Evolutionary conservation across 2,797 vertebrate species (phyloP).

Genomic region (Macropodus opercularis): DNA sequence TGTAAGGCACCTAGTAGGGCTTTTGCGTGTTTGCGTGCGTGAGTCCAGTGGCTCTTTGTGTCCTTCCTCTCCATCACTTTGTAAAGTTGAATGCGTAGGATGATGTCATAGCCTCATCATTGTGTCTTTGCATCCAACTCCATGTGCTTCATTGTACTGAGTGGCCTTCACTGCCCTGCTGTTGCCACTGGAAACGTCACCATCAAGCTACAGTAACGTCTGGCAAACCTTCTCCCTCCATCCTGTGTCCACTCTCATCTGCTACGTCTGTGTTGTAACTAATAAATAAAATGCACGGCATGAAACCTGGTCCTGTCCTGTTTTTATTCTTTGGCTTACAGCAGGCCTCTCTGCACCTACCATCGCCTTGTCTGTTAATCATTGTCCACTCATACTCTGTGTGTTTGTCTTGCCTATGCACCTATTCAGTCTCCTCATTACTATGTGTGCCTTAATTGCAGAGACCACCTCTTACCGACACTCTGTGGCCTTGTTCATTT

Average conservation of each 20-base stretch:
- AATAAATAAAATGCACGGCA: slow-evolving; percentile 68
- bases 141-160: slow-evolving; percentile 46
- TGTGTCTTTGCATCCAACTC: slow-evolving; percentile 58
- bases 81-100: slow-evolving; percentile 70
- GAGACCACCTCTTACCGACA: slow-evolving; percentile 45
- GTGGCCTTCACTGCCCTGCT: slow-evolving; percentile 44
- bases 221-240: slow-evolving; percentile 49
- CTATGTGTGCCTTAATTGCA: slow-evolving; percentile 48
- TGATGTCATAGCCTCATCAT: slow-evolving; percentile 68
- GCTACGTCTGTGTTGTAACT: slow-evolving; percentile 42
- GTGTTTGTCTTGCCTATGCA: slow-evolving; percentile 60
- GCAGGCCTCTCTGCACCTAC: slow-evolving; percentile 52
- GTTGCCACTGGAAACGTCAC: slow-evolving; percentile 53
- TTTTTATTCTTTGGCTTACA: slow-evolving; percentile 55
- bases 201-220: slow-evolving; percentile 57
- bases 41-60: slow-evolving; percentile 37
- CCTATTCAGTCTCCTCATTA: slow-evolving; percentile 64
- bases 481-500: slow-evolving; percentile 53
- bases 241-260: slow-evolving; percentile 2
- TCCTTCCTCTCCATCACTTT: slow-evolving; percentile 60
- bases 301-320: slow-evolving; percentile 61
- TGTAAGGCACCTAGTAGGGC: slow-evolving; percentile 28
- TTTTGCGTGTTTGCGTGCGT: slow-evolving; percentile 45
- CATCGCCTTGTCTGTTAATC: slow-evolving; percentile 62
- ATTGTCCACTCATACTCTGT: slow-evolving; percentile 53